phyloP scores from a whole-genome alignment of 1,140 invertebrate species.

The Danaus melanippus region DNA sequence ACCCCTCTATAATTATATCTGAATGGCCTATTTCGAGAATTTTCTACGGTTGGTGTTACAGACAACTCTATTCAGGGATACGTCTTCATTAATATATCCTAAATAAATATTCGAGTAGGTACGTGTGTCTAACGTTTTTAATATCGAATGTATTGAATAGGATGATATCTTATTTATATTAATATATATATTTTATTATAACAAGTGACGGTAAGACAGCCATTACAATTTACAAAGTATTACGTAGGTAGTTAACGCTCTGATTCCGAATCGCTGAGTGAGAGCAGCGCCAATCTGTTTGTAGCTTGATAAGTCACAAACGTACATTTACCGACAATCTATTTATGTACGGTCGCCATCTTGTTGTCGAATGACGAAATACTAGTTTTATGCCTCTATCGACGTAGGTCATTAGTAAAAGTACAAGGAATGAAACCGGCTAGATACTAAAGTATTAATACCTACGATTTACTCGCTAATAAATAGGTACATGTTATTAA shows the following conservation, averaged over 20 bases:
- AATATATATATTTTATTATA: too few species aligned
- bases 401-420: constrained; percentile 6
- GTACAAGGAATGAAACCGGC: neutral
- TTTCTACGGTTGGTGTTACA: neutral
- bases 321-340: constrained; percentile 49
- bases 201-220: neutral
- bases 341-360: constrained; percentile 63
- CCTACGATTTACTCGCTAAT: neutral
- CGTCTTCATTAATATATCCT: too few species aligned
- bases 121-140: too few species aligned
- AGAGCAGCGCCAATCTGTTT: constrained; percentile 36
- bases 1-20: constrained; percentile 24
- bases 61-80: too few species aligned
- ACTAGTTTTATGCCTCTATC: constrained; percentile 32
- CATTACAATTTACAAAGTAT: constrained; percentile 17
- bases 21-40: constrained; percentile 25
- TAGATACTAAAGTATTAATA: too few species aligned
- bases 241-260: constrained; percentile 28
- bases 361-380: constrained; percentile 62
- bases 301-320: constrained; percentile 54
- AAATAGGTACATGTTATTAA: constrained; percentile 8
- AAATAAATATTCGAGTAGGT: too few species aligned
- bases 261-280: constrained; percentile 30
- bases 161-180: too few species aligned
- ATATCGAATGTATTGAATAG: too few species aligned